Evolutionary conservation across 2,797 vertebrate species (phyloP), one percentile per base, ranked within the genome.

Genomic region (Perodicticus potto): DNA sequence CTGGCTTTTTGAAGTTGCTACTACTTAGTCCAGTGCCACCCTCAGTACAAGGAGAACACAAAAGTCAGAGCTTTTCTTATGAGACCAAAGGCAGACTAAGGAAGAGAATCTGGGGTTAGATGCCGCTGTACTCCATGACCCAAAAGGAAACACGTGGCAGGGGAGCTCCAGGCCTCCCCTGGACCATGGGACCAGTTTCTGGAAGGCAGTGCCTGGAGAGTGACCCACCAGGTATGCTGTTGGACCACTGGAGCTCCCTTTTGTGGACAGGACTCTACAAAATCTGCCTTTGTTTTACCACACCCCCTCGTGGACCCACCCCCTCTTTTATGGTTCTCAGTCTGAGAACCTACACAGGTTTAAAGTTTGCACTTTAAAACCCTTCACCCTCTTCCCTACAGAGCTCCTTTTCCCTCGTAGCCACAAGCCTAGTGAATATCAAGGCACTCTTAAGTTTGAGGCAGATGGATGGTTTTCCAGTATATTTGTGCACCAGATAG

Each of bases 381-480:
- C 32, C 45, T 14, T 45, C 20, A 55, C 22, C 40, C 7, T 77
- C 67, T 89, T 78, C 16, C 59, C 2, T 19, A 6, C 29, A 23
- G 27, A 37, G 17, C 29, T 88, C 49, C 22, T 80, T 55, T 57
- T 70, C 32, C 34, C 25, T 80, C 40, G 5, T 5, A 72, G 29
- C 49, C 45, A n/a, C 8, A 1, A n/a, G 23, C 32, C 5, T 32
- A 25, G 27, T n/a, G 23, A 0, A 2, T 0, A 5, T 27, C 5
- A n/a, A 34, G 23, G 13, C 11, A 32, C 37, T 43, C 73, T 69
- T 81, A 25, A 45, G 14, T n/a, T 7, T 63, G 77, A 82, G 78
- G 69, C 61, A 93, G 53, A 53, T 37, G 6, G 37, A 49, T 37
- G 17, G 10, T 80, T 89, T 94, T 49, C 45, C 34, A 49, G 59